phyloP scores from a whole-genome alignment of 2,888 invertebrate species.

The Loripinus fragilis region DNA sequence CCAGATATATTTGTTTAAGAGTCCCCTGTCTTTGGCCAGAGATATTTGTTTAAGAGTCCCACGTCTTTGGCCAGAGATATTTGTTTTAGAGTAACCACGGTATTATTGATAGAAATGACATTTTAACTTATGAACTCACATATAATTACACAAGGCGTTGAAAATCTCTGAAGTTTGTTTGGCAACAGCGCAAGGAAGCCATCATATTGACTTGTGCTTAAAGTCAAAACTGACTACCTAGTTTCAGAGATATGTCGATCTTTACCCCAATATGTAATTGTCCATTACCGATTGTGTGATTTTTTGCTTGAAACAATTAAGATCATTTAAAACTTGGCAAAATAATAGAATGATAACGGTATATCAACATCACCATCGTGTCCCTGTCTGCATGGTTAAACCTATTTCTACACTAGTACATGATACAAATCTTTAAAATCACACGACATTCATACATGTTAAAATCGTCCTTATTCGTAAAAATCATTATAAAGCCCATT shows the following conservation, averaged over 20 bases:
- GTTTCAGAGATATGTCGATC: constrained; percentile 13
- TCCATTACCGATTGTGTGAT: constrained; percentile 8
- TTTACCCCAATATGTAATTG: constrained; percentile 13
- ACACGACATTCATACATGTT: neutral
- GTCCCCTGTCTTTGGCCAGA: too few relatives aligned
- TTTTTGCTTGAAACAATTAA: constrained; percentile 5
- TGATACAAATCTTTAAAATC: too few relatives aligned
- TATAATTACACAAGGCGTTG: neutral
- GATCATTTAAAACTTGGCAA: constrained; percentile 18
- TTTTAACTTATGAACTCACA: too few relatives aligned
- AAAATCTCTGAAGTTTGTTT: neutral
- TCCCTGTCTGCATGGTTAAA: constrained; percentile 6
- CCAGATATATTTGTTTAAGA: too few relatives aligned
- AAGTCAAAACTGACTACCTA: constrained; percentile 17
- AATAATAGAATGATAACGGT: neutral
- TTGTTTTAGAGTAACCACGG: too few relatives aligned
- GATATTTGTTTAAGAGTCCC: too few relatives aligned
- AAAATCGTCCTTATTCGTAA: too few relatives aligned
- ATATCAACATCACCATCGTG: neutral
- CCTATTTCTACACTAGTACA: too few relatives aligned
- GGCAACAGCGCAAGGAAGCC: constrained; percentile 9
- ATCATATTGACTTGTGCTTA: constrained; percentile 5
- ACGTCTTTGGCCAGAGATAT: too few relatives aligned
- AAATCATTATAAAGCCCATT: too few relatives aligned
- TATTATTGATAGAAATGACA: too few relatives aligned